Evolutionary conservation across 2,888 invertebrate genomes (phyloP), one percentile per base, ranked within the genome.

Genomic region (Coleophora flavipennella): DNA sequence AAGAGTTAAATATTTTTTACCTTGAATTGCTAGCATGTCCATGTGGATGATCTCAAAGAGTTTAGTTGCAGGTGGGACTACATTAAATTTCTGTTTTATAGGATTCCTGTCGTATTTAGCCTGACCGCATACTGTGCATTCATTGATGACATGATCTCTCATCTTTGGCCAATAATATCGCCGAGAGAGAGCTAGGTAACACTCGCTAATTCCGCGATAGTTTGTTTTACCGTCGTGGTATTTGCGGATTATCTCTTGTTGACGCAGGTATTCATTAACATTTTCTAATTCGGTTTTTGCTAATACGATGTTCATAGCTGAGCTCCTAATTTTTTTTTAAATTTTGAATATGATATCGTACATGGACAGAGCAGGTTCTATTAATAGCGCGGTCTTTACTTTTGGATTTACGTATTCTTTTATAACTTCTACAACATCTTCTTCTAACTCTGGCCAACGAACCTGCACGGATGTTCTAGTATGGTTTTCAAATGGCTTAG

Each of bases 141-240:
- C 39, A 14, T 46, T 54, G 0, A 58, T 55, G 35, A 37, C 53
- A 20, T 3, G 55, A 43, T 0, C 47, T 27, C 0, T 58, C 50
- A 58, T 51, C 14, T 51, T 53, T 1, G 56, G 53, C 54, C 56
- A 57, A 35, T 43, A 56, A 12, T 53, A 55, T 4, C 31, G 38
- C 1, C 10, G 14, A 1, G 53, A 53, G 8, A 57, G 26, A 1
- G 57, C 41, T 25, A 49, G 12, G n/a, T 45, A 49, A 8, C 44
- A 49, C 31, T 56, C 50, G 11, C 46, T 55, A 13, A 51, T 57
- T 2, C 54, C 53, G 0, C 53, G 36, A 28, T 55, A 51, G 14
- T 56, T 57, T 0, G 51, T 57, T 40, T 56, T 57, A 2, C 57
- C 57, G 0, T 53, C 51, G 32, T 57, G 53, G 29, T 57, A 55